A percentile compares a stretch with the other conserved stretches of the same genome.
Conservation (phyloP, 2,888 invertebrate genomes). For the Agrochola macilenta region DNA sequence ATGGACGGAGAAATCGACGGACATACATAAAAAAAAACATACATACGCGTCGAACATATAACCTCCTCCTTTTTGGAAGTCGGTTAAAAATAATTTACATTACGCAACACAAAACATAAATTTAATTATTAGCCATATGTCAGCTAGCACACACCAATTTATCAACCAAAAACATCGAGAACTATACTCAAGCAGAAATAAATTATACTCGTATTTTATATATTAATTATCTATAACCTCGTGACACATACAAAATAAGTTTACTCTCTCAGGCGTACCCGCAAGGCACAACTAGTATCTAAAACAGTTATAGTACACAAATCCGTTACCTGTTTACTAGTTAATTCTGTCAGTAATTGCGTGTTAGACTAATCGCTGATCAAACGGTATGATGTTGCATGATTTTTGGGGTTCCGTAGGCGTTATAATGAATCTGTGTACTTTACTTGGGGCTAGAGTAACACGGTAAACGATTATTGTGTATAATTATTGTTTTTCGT, state of each 20-base stretch:
- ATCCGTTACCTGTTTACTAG: constrained; percentile 32
- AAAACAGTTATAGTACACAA: constrained; percentile 31
- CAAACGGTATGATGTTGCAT: constrained; percentile 60
- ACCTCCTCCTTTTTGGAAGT: no score
- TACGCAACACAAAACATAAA: no score
- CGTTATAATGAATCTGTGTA: constrained; percentile 39
- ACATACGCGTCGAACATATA: no score
- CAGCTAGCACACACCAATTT: no score
- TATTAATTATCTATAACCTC: no score
- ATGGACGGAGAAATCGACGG: no score
- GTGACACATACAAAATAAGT: neutral
- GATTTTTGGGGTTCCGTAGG: constrained; percentile 52
- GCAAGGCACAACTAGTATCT: neutral
- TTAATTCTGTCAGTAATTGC: constrained; percentile 56
- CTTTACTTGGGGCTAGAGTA: constrained; percentile 47
- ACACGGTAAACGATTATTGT: constrained; percentile 29
- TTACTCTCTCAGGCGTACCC: neutral
- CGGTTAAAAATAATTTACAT: no score
- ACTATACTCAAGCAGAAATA: no score
- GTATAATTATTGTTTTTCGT: constrained; percentile 8
- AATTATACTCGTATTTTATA: no score
- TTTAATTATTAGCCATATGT: no score
- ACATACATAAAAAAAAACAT: no score
- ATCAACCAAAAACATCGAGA: no score
- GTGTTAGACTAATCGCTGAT: constrained; percentile 53